Base-by-base conservation (phyloP, 37 sponge, comb jelly and placozoan species). In the Chondrosia reniformis region DNA sequence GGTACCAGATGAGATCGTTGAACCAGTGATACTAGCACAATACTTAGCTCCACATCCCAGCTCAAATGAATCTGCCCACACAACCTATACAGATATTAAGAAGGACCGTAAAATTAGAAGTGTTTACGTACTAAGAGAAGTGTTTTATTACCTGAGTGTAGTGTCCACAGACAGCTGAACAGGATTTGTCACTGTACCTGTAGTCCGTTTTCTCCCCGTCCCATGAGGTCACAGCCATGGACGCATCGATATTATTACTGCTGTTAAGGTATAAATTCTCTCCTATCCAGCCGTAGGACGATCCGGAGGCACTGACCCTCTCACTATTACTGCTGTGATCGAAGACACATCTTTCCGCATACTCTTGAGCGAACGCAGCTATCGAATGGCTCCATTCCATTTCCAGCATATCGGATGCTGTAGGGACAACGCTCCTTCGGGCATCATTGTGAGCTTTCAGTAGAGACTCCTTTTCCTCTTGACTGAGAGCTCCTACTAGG, bases 391-490 rank as follows among this genome's bases (percentile, higher is more conserved):
- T 39, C 72, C 72, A 69, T 44, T 39, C 21, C 72, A 69, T 40
- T 25, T 39, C 42, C 40, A 13, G 41, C 72, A 69, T 69, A 6
- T 40, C 15, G 4, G 72, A 69, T 13, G 72, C 72, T 39, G 72
- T 30, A 9, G 72, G 72, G 24, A n/a, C 38, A 19, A 69, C 72
- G 3, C 22, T 25, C 4, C 42, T 17, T 2, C 72, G 72, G 32
- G 31, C 31, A 32, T n/a, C 36, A 36, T 64, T 64, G 66, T 64
- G 66, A n/a, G 66, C 36, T 21, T 64, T 30, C 4, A 64, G 66
- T 64, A 64, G 4, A 64, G 36, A 32, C 66, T 64, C 19, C 33
- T 64, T 64, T 30, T 64, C 66, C 66, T n/a, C 33, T 36, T n/a
- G 19, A 2, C 34, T 33, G 2, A 64, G 66, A 28, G 34, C 36